Conservation (phyloP, 1,140 invertebrate genomes). For the Drosophila virilis region DNA sequence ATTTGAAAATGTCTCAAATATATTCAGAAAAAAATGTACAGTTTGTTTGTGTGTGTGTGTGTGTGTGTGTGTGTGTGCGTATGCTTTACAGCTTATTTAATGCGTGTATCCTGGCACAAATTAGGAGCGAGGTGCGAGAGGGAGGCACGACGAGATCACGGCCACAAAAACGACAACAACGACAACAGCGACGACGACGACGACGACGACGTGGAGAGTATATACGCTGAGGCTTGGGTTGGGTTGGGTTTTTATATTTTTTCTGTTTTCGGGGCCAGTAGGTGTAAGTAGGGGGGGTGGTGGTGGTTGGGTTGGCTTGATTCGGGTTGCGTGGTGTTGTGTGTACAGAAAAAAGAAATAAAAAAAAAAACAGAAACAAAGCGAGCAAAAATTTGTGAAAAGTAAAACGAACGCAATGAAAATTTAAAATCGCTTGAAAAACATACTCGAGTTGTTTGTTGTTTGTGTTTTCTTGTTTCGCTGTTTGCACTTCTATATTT, state of each 20-base stretch:
- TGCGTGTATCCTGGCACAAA: slow-evolving; percentile 39
- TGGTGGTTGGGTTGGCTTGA: slow-evolving; percentile 18
- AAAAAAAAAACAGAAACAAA: slow-evolving; percentile 47
- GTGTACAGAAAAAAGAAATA: slow-evolving; percentile 67
- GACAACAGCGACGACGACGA: slow-evolving; percentile 43
- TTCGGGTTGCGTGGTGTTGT: slow-evolving; percentile 65
- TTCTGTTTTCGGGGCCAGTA: not conserved
- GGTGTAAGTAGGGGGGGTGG: too few species aligned
- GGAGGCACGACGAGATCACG: slow-evolving; percentile 55
- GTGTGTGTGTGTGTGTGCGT: not conserved
- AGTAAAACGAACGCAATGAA: slow-evolving; percentile 31
- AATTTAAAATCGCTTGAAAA: slow-evolving; percentile 51
- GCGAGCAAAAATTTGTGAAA: slow-evolving; percentile 38
- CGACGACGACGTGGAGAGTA: slow-evolving; percentile 19
- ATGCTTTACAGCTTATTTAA: not conserved
- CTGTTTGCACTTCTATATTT: too few species aligned
- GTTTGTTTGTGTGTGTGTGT: not conserved
- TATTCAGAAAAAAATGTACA: not conserved
- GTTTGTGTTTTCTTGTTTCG: not conserved
- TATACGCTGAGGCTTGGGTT: slow-evolving; percentile 31
- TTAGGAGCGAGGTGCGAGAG: slow-evolving; percentile 40
- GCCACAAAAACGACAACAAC: slow-evolving; percentile 45
- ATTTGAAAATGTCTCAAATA: not conserved
- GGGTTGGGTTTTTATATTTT: slow-evolving; percentile 32
- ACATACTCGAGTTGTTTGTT: slow-evolving; percentile 25